These are phyloP conservation scores for Aythya fuligula DNA, from an alignment of 2,797 vertebrate genomes.

Conservation along the genomic window DNA sequence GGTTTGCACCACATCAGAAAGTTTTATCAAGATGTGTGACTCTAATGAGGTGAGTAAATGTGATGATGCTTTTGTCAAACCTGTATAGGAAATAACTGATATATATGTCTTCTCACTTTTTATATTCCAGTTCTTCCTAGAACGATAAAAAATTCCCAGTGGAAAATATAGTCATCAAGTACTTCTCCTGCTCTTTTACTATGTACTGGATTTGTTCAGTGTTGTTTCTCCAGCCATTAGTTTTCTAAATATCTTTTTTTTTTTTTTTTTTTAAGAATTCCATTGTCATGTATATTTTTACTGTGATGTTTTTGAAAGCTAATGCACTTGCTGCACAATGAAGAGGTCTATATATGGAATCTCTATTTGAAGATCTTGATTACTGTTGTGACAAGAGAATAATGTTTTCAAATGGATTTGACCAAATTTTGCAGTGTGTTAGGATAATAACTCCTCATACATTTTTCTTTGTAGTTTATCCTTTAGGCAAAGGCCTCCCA, in stretches of 20 bases:
- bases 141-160: background rate
- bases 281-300: background rate
- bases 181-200: background rate
- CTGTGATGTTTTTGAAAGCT: background rate
- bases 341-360: background rate
- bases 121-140: background rate
- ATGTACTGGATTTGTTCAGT: background rate
- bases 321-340: background rate
- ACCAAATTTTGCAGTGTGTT: background rate
- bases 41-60: constrained; percentile 89
- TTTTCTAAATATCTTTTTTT: background rate
- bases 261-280: background rate
- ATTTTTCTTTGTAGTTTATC: background rate
- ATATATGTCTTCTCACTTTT: background rate
- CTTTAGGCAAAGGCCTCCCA: background rate
- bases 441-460: background rate
- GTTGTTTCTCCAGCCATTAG: background rate
- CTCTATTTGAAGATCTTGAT: background rate
- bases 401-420: background rate
- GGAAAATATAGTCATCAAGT: background rate
- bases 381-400: background rate
- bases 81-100: background rate
- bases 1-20: constrained; percentile 90
- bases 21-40: constrained; percentile 94
- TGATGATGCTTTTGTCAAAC: background rate